Conservation (phyloP, 2,888 invertebrate genomes). For the Lingula anatina region DNA sequence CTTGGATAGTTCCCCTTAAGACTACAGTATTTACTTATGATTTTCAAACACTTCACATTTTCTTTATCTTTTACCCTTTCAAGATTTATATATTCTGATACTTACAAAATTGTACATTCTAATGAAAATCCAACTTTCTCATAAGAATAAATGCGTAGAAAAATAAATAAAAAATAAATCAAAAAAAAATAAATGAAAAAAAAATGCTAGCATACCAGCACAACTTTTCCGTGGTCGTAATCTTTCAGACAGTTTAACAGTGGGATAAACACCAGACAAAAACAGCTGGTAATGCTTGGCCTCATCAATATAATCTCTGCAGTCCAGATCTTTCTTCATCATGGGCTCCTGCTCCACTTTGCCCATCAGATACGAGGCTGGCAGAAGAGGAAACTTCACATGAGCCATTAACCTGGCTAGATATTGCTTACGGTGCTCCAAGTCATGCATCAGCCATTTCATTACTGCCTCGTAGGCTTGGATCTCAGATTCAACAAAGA, state of each 20-base stretch:
- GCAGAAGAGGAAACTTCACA: constrained; percentile 51
- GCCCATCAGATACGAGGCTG: constrained; percentile 44
- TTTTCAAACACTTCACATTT: no score
- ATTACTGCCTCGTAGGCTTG: constrained; percentile 52
- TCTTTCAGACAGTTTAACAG: constrained; percentile 32
- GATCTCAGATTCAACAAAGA: constrained; percentile 38
- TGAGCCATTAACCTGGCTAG: constrained; percentile 40
- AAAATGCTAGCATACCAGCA: constrained; percentile 41
- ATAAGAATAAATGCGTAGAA: no score
- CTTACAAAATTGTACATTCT: no score
- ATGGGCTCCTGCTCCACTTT: constrained; percentile 43
- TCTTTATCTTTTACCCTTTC: no score
- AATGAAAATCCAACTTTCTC: no score
- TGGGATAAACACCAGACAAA: constrained; percentile 36
- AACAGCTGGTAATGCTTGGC: constrained; percentile 52
- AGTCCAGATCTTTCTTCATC: constrained; percentile 39
- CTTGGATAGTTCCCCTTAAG: no score
- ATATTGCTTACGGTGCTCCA: constrained; percentile 27
- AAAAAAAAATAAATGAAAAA: no score
- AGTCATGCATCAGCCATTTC: constrained; percentile 50
- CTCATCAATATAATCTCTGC: constrained; percentile 52
- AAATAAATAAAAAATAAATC: no score
- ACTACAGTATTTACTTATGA: no score
- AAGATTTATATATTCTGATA: no score
- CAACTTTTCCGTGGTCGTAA: constrained; percentile 52